Percentiles rank a stretch among this genome's conserved stretches.
phyloP scores from a whole-genome alignment of 2,797 vertebrate genomes.

The Anguilla obscura region DNA sequence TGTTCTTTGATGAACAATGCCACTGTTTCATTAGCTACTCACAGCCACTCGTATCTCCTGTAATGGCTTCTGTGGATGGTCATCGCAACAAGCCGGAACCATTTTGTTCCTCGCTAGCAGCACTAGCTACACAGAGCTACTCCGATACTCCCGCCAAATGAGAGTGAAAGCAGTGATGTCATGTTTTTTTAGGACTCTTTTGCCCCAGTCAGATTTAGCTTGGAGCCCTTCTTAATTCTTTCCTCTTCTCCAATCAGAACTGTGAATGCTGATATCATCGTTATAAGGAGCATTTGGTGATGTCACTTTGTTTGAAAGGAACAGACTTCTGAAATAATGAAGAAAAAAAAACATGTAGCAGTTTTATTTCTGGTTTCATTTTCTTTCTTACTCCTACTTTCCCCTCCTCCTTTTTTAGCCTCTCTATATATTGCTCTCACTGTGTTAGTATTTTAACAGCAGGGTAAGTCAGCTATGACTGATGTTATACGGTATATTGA shows the following conservation, averaged over 20 bases:
- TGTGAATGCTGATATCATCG: slow-evolving; percentile 58
- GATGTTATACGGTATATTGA: slow-evolving; percentile 66
- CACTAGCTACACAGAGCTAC: slow-evolving; percentile 69
- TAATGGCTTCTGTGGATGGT: slow-evolving; percentile 64
- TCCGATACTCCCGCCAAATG: slow-evolving; percentile 58
- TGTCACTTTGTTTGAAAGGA: slow-evolving; percentile 63
- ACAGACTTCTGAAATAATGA: slow-evolving; percentile 56
- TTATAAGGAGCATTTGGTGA: slow-evolving; percentile 51
- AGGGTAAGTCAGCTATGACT: slow-evolving; percentile 78
- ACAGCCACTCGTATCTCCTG: slow-evolving; percentile 59
- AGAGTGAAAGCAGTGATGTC: slow-evolving; percentile 61
- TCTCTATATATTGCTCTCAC: slow-evolving; percentile 71
- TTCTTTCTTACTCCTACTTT: slow-evolving; percentile 67
- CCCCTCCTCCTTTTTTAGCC: slow-evolving; percentile 65
- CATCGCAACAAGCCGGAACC: slow-evolving; percentile 21
- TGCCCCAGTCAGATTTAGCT: slow-evolving; percentile 61
- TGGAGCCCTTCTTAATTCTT: slow-evolving; percentile 57
- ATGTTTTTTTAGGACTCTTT: slow-evolving; percentile 66
- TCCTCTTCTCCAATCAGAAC: slow-evolving; percentile 60
- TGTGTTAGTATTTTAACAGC: slow-evolving; percentile 77
- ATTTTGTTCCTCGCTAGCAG: slow-evolving; percentile 66
- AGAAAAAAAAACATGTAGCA: slow-evolving; percentile 67
- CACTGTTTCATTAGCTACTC: slow-evolving; percentile 50
- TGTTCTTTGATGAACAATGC: slow-evolving; percentile 70
- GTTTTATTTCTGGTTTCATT: slow-evolving; percentile 63